These are phyloP conservation scores for Oryzias javanicus DNA, from an alignment of 2,113 vertebrate species.

Conservation along the genomic window DNA sequence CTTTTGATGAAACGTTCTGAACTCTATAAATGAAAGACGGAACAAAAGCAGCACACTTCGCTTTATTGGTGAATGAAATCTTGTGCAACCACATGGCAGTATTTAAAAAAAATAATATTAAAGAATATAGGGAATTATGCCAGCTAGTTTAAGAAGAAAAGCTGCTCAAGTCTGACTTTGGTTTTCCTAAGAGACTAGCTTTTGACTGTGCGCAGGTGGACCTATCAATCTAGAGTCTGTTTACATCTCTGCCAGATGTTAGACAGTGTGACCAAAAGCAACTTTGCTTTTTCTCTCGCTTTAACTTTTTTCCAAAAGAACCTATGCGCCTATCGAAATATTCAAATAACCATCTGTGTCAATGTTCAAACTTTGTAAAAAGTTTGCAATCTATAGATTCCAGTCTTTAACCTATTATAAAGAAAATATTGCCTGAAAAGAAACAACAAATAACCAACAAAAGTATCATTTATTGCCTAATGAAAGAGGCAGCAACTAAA, in stretches of 20 bases:
- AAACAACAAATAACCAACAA: too few relatives aligned
- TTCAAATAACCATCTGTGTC: not conserved
- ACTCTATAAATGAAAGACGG: too few relatives aligned
- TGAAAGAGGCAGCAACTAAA: too few relatives aligned
- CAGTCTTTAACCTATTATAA: too few relatives aligned
- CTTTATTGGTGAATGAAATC: slow-evolving; percentile 1
- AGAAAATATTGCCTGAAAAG: too few relatives aligned
- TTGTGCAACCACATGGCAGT: slow-evolving; percentile 20
- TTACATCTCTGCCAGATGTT: slow-evolving; percentile 74
- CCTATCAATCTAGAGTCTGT: slow-evolving; percentile 71
- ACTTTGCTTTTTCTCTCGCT: not conserved
- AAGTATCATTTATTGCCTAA: too few relatives aligned
- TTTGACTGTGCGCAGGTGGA: slow-evolving; percentile 72
- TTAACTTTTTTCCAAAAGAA: slow-evolving; percentile 8
- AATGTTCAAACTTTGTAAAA: too few relatives aligned
- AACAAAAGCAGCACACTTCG: too few relatives aligned
- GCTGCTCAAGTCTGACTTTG: slow-evolving; percentile 48
- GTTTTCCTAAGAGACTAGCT: slow-evolving; percentile 55
- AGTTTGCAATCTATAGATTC: too few relatives aligned
- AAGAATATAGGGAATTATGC: slow-evolving; percentile 8
- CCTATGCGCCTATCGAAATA: not conserved
- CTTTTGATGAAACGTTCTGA: too few relatives aligned
- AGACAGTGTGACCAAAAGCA: slow-evolving; percentile 45
- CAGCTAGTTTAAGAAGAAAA: slow-evolving; percentile 42
- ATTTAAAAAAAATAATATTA: slow-evolving; percentile 14